These are phyloP conservation scores for Phthorimaea operculella DNA, from an alignment of 1,140 invertebrate genomes.

Conservation along the genomic window DNA sequence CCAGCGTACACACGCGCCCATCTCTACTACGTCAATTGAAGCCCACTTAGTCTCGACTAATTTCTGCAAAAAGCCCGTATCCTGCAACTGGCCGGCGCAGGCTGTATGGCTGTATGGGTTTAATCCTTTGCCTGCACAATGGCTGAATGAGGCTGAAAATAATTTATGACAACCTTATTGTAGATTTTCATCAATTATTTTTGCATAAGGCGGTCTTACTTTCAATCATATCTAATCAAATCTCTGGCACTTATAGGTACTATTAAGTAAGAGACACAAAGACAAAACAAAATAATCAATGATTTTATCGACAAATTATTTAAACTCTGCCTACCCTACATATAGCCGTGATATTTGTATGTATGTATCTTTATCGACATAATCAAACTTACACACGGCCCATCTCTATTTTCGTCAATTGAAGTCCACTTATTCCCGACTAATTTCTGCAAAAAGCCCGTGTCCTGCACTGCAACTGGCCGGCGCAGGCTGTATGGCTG, in stretches of 20 bases:
- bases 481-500: constrained; percentile 25
- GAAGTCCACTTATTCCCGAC: constrained; percentile 45
- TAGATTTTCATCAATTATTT: too few relatives aligned
- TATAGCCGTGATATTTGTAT: too few relatives aligned
- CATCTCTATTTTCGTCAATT: constrained; percentile 12
- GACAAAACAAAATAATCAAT: too few relatives aligned
- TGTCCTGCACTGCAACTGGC: constrained; percentile 32
- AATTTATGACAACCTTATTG: too few relatives aligned
- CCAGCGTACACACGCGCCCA: background rate
- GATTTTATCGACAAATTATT: too few relatives aligned
- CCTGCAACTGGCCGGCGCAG: constrained; percentile 23
- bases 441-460: constrained; percentile 40
- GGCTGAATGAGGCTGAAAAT: too few relatives aligned
- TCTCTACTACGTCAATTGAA: constrained; percentile 14
- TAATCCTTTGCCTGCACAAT: background rate
- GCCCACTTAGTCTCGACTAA: constrained; percentile 50
- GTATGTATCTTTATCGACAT: too few relatives aligned
- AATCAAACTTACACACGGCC: background rate
- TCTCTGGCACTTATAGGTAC: too few relatives aligned
- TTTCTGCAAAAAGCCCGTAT: constrained; percentile 38
- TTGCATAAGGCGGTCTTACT: too few relatives aligned
- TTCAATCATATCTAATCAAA: too few relatives aligned
- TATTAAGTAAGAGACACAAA: too few relatives aligned
- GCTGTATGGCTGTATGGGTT: constrained; percentile 21
- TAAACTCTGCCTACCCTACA: too few relatives aligned